Evolutionary conservation across 30 jellyfish, hydroid and myxozoan species (phyloP).

Genomic region (Aurelia coerulea): DNA sequence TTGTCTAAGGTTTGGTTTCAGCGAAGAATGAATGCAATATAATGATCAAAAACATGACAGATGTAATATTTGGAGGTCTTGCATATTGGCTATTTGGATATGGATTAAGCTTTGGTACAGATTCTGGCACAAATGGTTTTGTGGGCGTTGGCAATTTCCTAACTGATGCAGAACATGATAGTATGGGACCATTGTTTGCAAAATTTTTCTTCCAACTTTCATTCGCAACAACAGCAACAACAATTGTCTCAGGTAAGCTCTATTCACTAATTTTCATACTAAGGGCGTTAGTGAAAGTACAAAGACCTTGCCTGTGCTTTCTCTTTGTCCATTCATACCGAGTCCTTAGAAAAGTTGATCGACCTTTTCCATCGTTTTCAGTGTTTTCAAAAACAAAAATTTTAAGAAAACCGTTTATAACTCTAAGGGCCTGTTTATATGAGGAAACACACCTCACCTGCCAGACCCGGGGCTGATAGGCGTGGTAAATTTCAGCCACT

Average conservation of each 20-base stretch:
- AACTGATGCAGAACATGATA: conserved; percentile 70
- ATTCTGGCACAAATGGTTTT: conserved; percentile 60
- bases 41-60: conserved; percentile 88
- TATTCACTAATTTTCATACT: not conserved
- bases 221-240: conserved; percentile 93
- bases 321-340: too few relatives aligned
- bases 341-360: too few relatives aligned
- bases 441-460: too few relatives aligned
- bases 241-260: conserved; percentile 82
- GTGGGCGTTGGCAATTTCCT: conserved; percentile 74
- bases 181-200: conserved; percentile 80
- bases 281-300: too few relatives aligned
- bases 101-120: conserved; percentile 81
- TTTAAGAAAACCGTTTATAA: too few relatives aligned
- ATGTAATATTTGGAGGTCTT: conserved; percentile 90
- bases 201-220: conserved; percentile 84
- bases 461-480: too few relatives aligned
- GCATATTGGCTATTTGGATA: conserved; percentile 88
- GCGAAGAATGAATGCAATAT: conserved; percentile 88
- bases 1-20: conserved; percentile 72
- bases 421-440: too few relatives aligned
- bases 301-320: too few relatives aligned
- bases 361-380: too few relatives aligned
- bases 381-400: too few relatives aligned
- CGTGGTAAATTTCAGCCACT: too few relatives aligned